A percentile compares a stretch with the other conserved stretches of the same genome.
Evolutionary conservation across 2,888 invertebrate genomes (phyloP).

Genomic region (Andrena fulva): DNA sequence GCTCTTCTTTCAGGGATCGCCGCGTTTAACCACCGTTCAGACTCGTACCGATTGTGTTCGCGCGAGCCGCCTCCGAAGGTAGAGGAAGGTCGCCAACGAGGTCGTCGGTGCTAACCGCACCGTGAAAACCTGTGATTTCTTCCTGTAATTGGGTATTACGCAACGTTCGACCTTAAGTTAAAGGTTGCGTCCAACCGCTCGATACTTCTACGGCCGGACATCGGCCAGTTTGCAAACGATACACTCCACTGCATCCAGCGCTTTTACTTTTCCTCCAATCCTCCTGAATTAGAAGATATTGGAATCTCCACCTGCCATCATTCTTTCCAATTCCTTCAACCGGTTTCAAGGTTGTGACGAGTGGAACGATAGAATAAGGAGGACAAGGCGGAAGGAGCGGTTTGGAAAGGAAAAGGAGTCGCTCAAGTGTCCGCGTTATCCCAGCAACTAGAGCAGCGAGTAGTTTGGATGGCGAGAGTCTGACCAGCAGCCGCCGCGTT

Average conservation of each 20-base stretch:
- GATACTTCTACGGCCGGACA: not conserved
- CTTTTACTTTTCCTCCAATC: no score
- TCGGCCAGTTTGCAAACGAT: not conserved
- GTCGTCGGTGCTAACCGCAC: slow-evolving; percentile 25
- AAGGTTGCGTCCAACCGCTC: not conserved
- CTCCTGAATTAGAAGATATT: no score
- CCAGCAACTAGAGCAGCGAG: not conserved
- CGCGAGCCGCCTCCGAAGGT: slow-evolving; percentile 6
- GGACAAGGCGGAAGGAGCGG: not conserved
- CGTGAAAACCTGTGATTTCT: slow-evolving; percentile 26
- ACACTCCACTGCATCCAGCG: not conserved
- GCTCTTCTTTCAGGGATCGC: slow-evolving; percentile 19
- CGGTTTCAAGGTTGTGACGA: not conserved
- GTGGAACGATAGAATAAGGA: not conserved
- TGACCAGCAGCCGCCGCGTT: not conserved
- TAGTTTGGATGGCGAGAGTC: not conserved
- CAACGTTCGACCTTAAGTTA: slow-evolving; percentile 4
- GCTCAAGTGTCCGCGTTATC: not conserved
- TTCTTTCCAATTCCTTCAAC: not conserved
- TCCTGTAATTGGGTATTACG: slow-evolving; percentile 26
- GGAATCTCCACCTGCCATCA: no score
- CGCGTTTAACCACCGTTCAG: slow-evolving; percentile 31
- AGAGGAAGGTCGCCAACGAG: slow-evolving; percentile 38
- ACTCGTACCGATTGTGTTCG: slow-evolving; percentile 46
- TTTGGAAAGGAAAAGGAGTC: not conserved